These are phyloP conservation scores for Heliothis subflexa DNA, from an alignment of 1,140 invertebrate species.

Conservation along the genomic window DNA sequence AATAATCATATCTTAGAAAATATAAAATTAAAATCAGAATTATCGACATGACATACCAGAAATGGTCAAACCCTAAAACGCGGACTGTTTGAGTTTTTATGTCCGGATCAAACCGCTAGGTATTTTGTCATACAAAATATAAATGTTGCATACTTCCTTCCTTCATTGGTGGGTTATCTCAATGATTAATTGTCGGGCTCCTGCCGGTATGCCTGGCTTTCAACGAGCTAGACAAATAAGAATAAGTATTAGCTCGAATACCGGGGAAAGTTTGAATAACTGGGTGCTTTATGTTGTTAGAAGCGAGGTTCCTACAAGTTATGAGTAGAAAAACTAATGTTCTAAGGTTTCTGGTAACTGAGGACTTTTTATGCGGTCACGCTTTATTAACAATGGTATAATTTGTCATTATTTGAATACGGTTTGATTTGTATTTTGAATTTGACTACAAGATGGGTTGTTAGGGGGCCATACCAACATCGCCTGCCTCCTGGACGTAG, in stretches of 20 bases:
- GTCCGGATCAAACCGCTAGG: slow-evolving; percentile 83
- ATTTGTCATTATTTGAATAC: too few species aligned
- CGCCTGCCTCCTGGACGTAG: too few species aligned
- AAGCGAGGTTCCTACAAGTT: neutral
- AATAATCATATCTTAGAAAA: neutral
- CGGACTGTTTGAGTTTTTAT: slow-evolving; percentile 81
- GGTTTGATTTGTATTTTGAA: too few species aligned
- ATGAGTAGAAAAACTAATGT: neutral
- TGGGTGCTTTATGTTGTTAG: neutral
- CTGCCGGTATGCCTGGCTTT: slow-evolving; percentile 64
- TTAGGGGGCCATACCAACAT: too few species aligned
- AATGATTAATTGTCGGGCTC: slow-evolving; percentile 81
- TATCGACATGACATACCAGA: slow-evolving; percentile 3
- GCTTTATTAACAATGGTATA: too few species aligned
- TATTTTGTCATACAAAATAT: slow-evolving; percentile 86
- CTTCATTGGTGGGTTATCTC: slow-evolving; percentile 83
- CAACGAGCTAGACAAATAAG: slow-evolving; percentile 56
- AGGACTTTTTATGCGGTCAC: neutral
- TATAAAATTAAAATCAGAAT: neutral
- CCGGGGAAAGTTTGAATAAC: slow-evolving; percentile 19
- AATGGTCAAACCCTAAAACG: slow-evolving; percentile 58
- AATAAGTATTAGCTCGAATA: slow-evolving; percentile 43
- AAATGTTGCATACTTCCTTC: slow-evolving; percentile 84
- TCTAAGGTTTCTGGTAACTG: neutral
- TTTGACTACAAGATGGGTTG: too few species aligned